A percentile compares a stretch with the other conserved stretches of the same genome.
These are phyloP conservation scores for Nephrotoma appendiculata DNA, from an alignment of 2,888 invertebrate species.

Conservation along the genomic window DNA sequence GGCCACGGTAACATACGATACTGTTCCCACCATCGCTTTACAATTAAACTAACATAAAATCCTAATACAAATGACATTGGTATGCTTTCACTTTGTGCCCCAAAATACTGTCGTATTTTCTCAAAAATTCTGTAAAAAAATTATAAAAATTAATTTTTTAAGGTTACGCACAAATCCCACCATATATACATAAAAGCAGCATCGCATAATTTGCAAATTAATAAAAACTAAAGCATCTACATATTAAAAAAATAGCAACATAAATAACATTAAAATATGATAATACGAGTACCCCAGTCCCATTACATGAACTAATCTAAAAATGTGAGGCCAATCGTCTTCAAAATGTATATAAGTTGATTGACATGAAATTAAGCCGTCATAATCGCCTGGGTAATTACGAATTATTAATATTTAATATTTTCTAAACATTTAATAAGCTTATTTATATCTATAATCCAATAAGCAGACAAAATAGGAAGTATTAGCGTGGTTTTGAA, in stretches of 20 bases:
- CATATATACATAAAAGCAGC: background rate
- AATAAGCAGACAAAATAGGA: too few species aligned
- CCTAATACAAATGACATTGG: slow-evolving; percentile 93
- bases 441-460: background rate
- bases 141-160: slow-evolving; percentile 22
- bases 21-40: slow-evolving; percentile 93
- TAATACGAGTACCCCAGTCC: background rate
- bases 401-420: too few species aligned
- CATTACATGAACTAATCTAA: too few species aligned
- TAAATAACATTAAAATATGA: background rate
- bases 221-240: background rate
- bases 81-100: slow-evolving; percentile 75
- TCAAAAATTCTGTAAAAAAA: slow-evolving; percentile 56
- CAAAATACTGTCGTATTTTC: slow-evolving; percentile 71
- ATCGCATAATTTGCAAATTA: background rate
- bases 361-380: too few species aligned
- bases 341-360: too few species aligned
- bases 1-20: slow-evolving; percentile 88
- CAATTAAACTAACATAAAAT: slow-evolving; percentile 85
- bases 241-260: background rate
- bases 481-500: too few species aligned
- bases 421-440: too few species aligned
- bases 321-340: too few species aligned
- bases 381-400: too few species aligned
- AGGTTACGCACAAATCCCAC: background rate